phyloP scores from a whole-genome alignment of 2,797 vertebrate genomes.

The Sebastiscus albofasciatus region DNA sequence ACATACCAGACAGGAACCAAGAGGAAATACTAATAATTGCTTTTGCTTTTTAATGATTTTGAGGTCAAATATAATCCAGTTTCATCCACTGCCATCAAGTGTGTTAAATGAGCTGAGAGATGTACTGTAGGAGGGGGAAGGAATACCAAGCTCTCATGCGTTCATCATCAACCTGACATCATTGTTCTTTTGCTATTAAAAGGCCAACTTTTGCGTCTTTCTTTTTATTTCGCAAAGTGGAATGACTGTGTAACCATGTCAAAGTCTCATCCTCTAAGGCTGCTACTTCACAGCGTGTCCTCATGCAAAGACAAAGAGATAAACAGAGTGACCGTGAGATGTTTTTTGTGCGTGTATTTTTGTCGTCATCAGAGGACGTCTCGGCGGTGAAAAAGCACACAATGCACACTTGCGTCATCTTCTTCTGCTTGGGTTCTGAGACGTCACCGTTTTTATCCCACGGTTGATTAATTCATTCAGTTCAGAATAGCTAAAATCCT shows the following conservation, averaged over 20 bases:
- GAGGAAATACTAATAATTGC: constrained; percentile 25
- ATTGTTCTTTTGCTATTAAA: neutral
- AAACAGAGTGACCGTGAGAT: neutral
- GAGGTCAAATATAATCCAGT: constrained; percentile 48
- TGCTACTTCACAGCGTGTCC: too few species aligned
- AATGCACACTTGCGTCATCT: constrained; percentile 50
- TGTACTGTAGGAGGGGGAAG: neutral
- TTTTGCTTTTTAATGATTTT: constrained; percentile 32
- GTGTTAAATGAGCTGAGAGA: constrained; percentile 44
- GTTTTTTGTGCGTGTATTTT: neutral
- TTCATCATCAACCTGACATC: neutral
- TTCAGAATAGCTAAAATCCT: constrained; percentile 1
- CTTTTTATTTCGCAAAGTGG: neutral
- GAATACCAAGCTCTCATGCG: constrained; percentile 17
- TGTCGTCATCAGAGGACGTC: constrained; percentile 15
- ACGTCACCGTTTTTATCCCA: constrained; percentile 44
- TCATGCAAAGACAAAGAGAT: neutral
- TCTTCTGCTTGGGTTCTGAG: constrained; percentile 11
- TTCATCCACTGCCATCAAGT: constrained; percentile 39
- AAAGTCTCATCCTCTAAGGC: neutral
- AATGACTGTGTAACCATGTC: neutral
- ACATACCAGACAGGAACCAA: neutral
- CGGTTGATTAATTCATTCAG: constrained; percentile 12
- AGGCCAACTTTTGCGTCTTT: neutral
- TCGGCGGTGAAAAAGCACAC: neutral